Evolutionary conservation across 2,113 vertebrate genomes (phyloP), one percentile per base, ranked within the genome.

Genomic region (Xiphorhynchus elegans): DNA sequence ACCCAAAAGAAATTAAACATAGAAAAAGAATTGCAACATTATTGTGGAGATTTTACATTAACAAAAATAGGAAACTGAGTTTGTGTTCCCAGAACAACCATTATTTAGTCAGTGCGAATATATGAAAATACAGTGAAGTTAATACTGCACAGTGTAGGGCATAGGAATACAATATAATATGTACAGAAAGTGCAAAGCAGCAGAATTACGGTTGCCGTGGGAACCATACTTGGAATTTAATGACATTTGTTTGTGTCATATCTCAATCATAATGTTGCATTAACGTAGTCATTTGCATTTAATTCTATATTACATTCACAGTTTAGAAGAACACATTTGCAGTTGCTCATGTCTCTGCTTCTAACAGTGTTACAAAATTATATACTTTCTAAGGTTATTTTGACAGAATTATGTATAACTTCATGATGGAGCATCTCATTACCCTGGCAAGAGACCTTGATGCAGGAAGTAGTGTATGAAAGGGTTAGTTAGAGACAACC

Each of bases 221-320:
- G 96, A 96, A 93, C 47, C 73, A 90, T 94, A 93, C 44, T 89
- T 93, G 63, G 73, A 96, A 93, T 96, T 93, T 91, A 95, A 88
- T 90, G 87, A 80, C 79, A 96, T 96, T 96, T 96, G 95, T 96
- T 97, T 96, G 69, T 96, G 90, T 96, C 92, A 89, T 90, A 90
- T 87, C 95, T 96, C 96, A 93, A 77, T 90, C 96, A 95, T 84
- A 95, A 86, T 90, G 68, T 81, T 92, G 19, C 85, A 92, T 96
- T 95, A 95, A 96, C 0, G 5, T 78, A 94, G 88, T 90, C 73
- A 95, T 97, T 97, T 97, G 92, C 95, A 94, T 96, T 96, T 96
- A 97, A 96, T 97, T 96, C 85, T 78, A 81, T 93, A 96, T 68
- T 95, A 89, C 60, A n/a, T 93, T 94, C 78, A 70, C 87, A 91